These are phyloP conservation scores for Lerista edwardsae DNA, from an alignment of 2,797 vertebrate species.

Conservation along the genomic window DNA sequence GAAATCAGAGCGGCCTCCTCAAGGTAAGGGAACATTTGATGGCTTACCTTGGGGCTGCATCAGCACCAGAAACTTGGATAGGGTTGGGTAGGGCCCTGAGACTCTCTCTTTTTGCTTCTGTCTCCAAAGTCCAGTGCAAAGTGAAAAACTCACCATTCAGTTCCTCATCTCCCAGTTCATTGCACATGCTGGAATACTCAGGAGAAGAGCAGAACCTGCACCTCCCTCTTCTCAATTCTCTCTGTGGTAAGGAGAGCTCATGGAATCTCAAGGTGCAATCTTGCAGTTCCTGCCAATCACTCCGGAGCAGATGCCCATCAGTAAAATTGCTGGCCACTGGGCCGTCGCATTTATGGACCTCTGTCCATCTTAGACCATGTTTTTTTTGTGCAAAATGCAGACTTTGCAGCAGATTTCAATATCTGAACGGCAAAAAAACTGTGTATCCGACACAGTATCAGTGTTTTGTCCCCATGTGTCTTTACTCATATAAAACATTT, in stretches of 20 bases:
- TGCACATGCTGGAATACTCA: neutral
- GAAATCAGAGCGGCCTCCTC: no score
- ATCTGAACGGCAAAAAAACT: neutral
- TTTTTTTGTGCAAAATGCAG: neutral
- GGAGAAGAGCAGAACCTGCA: neutral
- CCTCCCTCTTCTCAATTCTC: neutral
- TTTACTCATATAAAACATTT: neutral
- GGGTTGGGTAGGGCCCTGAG: no score
- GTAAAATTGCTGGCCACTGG: accelerated
- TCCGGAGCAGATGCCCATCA: neutral
- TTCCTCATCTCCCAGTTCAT: neutral
- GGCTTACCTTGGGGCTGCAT: no score
- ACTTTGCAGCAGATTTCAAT: neutral
- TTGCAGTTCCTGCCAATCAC: neutral
- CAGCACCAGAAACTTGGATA: no score
- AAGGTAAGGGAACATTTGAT: no score
- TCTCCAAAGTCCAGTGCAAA: neutral
- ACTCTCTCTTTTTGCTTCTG: neutral
- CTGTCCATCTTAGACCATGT: accelerated
- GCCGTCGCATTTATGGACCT: neutral
- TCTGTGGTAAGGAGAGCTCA: neutral
- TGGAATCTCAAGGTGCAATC: no score
- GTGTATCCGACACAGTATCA: no score
- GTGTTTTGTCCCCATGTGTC: neutral
- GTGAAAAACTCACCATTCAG: neutral